These are phyloP conservation scores for Nomada goodeniana DNA, from an alignment of 2,888 invertebrate species.

Conservation along the genomic window DNA sequence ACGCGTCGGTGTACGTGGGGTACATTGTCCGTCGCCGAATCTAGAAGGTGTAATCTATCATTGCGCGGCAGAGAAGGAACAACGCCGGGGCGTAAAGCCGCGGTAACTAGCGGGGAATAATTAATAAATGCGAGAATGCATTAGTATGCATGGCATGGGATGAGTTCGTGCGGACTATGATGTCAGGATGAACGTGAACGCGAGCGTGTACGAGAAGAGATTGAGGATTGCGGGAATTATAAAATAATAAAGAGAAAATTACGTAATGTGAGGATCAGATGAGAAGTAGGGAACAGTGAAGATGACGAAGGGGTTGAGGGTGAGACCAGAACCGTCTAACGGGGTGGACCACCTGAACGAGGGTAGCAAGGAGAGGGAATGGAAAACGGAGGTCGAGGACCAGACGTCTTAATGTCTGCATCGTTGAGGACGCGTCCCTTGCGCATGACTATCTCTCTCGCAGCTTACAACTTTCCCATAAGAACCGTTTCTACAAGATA, in stretches of 20 bases:
- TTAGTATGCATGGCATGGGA: conserved; percentile 77
- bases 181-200: conserved; percentile 64
- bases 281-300: conserved; percentile 80
- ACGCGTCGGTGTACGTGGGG: conserved; percentile 42
- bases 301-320: conserved; percentile 62
- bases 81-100: conserved; percentile 64
- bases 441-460: conserved; percentile 67
- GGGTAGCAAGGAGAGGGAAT: conserved; percentile 31
- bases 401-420: conserved; percentile 83
- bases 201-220: conserved; percentile 16
- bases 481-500: conserved; percentile 56
- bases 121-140: conserved; percentile 81
- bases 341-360: conserved; percentile 43
- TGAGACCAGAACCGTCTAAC: conserved; percentile 64
- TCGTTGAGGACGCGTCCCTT: conserved; percentile 72
- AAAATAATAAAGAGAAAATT: conserved; percentile 83
- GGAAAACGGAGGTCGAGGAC: conserved; percentile 79
- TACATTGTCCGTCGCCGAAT: conserved; percentile 61
- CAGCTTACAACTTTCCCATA: conserved; percentile 68
- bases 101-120: conserved; percentile 77
- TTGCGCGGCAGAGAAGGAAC: conserved; percentile 46
- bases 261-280: conserved; percentile 81
- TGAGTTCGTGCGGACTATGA: conserved; percentile 68
- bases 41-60: conserved; percentile 69
- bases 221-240: conserved; percentile 74